Evolutionary conservation across 2,888 invertebrate species (phyloP), one percentile per base, ranked within the genome.

Genomic region (Hirudinaria manillensis): DNA sequence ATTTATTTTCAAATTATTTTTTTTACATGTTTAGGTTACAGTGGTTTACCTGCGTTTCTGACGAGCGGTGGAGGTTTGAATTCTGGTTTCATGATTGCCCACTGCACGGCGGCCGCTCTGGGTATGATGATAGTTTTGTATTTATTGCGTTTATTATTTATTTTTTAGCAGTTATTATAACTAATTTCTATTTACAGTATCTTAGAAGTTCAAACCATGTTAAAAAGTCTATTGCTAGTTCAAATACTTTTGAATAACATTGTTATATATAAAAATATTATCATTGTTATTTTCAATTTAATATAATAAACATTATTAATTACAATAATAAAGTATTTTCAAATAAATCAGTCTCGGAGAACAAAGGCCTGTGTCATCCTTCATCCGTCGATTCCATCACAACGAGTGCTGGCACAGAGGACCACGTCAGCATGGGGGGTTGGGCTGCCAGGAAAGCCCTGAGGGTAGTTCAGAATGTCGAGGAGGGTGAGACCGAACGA

Each of bases 381-480:
- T 87, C 90, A 0, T 89, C 89, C 2, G 89, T 89, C 36, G 90
- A 90, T 83, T 89, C 89, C 34, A 84, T 90, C 78, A 88, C 89
- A 68, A 90, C 90, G 0, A 89, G 89, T 80, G 90, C 89, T 32
- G 89, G 89, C 16, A 89, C 89, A 38, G 90, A 90, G 82, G 90
- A 90, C 82, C 90, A 90, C 83, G 90, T 90, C 65, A 89, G 89
- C 16, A 90, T 90, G 90, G 90, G 90, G 24, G 89, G 89, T 16
- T 90, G 88, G 82, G 85, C 90, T 0, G 90, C 90, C 1, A 82
- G 90, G 77, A 90, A 90, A 83, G 87, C 88, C 19, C 84, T 90
- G 32, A 86, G 85, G 78, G 88, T 89, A 34, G 84, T 87, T 2
- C 85, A 86, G 79, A 86, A 88, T 77, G 87, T 87, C 1, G 87